Base-by-base conservation (phyloP, 1,140 invertebrate genomes). In the Carcinoscorpius rotundicauda region DNA sequence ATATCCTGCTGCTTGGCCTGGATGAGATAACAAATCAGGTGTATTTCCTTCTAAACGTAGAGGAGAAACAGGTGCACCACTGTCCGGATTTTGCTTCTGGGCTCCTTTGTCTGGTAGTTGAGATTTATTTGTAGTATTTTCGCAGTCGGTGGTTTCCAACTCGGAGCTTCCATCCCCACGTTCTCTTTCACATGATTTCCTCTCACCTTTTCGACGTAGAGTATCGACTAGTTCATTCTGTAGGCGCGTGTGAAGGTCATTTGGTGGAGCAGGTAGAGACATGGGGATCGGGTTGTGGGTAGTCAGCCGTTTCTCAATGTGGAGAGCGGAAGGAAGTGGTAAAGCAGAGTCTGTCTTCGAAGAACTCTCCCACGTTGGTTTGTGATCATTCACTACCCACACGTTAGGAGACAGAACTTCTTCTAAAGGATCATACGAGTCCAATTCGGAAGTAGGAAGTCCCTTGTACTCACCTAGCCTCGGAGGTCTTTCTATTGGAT, bases 401-500 rank as follows among this genome's bases (percentile, higher is more conserved):
- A 68, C 66, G 10, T 58, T 63, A 9, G 60, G 56, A 5, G 62
- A 48, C 58, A 64, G 51, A 6, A 52, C 65, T 6, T 50, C 60
- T 61, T 62, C 62, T n/a, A 66, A 60, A 8, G 62, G 58, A 52
- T 66, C 63, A 50, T 64, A 64, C 6, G 58, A 58, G 53, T 75
- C 73, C 11, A 74, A 67, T 64, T 76, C 75, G 49, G 72, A 72
- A 64, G 73, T 72, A 3, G 76, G 71, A 4, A 76, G 66, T 50
- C 71, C 69, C 62, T 76, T 73, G 64, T 76, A 76, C 11, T 66
- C 71, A 10, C 63, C 74, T 10, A 67, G 66, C 8, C 72, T 68
- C 6, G 72, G 69, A 29, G 71, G 70, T 11, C 87, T 81, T 66
- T 87, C 86, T 4, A 86, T 87, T 0, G 87, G 57, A 52, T 68